Percentiles rank a stretch among this genome's conserved stretches.
These are phyloP conservation scores for Hemibagrus wyckioides DNA, from an alignment of 2,113 vertebrate genomes.

Conservation along the genomic window DNA sequence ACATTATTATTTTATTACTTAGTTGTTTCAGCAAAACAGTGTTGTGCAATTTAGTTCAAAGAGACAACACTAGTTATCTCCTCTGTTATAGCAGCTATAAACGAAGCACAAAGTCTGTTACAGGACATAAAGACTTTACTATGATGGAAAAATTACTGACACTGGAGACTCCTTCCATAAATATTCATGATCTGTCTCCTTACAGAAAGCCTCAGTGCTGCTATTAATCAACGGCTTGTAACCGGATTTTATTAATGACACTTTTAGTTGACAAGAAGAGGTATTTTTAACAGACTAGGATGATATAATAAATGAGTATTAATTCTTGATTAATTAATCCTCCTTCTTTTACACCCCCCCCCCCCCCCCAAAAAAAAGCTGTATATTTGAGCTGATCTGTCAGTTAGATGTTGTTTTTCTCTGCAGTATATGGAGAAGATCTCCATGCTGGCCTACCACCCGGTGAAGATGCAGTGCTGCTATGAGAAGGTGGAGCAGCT, in stretches of 20 bases:
- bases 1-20: no score
- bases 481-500: conserved; percentile 92
- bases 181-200: background rate
- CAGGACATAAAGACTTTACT: background rate
- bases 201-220: background rate
- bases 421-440: conserved; percentile 91
- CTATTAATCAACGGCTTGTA: background rate
- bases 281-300: background rate
- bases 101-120: background rate
- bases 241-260: background rate
- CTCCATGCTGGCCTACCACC: conserved; percentile 92
- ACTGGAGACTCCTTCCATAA: background rate
- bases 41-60: background rate
- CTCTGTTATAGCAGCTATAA: background rate
- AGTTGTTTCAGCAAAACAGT: no score
- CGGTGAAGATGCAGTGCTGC: conserved; percentile 95
- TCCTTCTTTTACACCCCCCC: no score
- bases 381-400: background rate
- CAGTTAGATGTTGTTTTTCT: background rate
- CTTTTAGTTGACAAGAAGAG: background rate
- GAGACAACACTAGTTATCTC: background rate
- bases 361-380: no score
- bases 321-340: no score
- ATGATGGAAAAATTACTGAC: background rate
- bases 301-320: background rate